Evolutionary conservation across 1,140 invertebrate genomes (phyloP).

Genomic region (Anadara kagoshimensis): DNA sequence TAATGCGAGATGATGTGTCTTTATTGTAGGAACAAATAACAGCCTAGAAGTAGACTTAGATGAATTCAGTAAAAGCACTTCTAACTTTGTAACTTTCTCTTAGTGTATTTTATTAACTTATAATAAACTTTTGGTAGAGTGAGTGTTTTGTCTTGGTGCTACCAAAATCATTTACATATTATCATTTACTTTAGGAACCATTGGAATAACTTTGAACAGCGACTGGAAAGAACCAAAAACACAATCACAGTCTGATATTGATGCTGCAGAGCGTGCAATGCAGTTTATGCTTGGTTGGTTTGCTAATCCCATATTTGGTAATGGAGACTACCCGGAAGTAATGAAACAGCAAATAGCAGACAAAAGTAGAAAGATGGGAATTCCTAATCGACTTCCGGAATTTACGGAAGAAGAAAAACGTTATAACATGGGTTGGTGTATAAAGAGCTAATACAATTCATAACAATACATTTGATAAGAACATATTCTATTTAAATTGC

Average conservation of each 20-base stretch:
- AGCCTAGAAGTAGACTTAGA: too few relatives aligned
- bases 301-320: slow-evolving; percentile 61
- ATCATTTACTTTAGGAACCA: slow-evolving; percentile 3
- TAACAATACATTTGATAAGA: too few relatives aligned
- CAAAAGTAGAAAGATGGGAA: slow-evolving; percentile 27
- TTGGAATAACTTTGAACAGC: slow-evolving; percentile 45
- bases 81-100: neutral
- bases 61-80: neutral
- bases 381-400: slow-evolving; percentile 7
- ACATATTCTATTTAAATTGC: too few relatives aligned
- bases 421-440: slow-evolving; percentile 14
- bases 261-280: slow-evolving; percentile 49
- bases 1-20: too few relatives aligned
- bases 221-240: slow-evolving; percentile 55
- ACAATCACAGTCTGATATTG: slow-evolving; percentile 25
- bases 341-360: slow-evolving; percentile 44
- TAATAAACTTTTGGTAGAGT: too few relatives aligned
- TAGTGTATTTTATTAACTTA: too few relatives aligned
- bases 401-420: slow-evolving; percentile 24
- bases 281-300: slow-evolving; percentile 68
- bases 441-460: too few relatives aligned
- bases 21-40: too few relatives aligned
- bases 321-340: slow-evolving; percentile 69
- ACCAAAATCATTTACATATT: neutral
- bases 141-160: too few relatives aligned